Evolutionary conservation across 1,140 invertebrate species (phyloP), one percentile per base, ranked within the genome.

Genomic region (Leptestheria dahalacensis): DNA sequence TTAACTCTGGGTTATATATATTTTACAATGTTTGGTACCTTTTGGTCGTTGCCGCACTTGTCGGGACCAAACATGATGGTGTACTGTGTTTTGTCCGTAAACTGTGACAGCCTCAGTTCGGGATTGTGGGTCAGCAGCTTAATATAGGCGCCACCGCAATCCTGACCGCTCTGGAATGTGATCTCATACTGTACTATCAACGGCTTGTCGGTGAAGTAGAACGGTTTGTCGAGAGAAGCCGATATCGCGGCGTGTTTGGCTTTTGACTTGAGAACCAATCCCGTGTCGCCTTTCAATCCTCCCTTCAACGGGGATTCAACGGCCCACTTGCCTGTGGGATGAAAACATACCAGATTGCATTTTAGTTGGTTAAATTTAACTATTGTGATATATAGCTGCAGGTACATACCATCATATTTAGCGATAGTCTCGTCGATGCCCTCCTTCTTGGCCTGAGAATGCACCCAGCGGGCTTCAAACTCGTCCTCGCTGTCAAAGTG

Each of bases 61-160:
- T 99, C 96, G 10, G 96, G 96, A 1, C 95, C 96, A 77, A 99
- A 99, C 96, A 99, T 99, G 66, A 98, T 92, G 1, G 90, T 90
- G 72, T 97, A 98, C 0, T 92, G 88, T 10, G 94, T 94, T 74
- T 96, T 94, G 74, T 99, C 93, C 71, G 91, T 81, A 71, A 98
- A 95, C 62, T 84, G 76, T 58, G 79, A 83, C 24, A 97, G 76
- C 71, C 93, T 82, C 20, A 80, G 71, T 47, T 81, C 79, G 48
- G 82, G 77, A 18, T 61, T 59, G 2, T 79, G 70, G 15, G 83
- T 85, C 15, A 98, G 72, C 18, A 99, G 77, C 75, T 99, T 99
- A 0, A 99, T 72, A 72, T 99, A 99, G 10, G 93, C 93, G 15
- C 96, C 96, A 52, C 96, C 96, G 75, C 96, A 99, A 73, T 98